Evolutionary conservation across 2,888 invertebrate genomes (phyloP).

Genomic region (Clusia tigrina): DNA sequence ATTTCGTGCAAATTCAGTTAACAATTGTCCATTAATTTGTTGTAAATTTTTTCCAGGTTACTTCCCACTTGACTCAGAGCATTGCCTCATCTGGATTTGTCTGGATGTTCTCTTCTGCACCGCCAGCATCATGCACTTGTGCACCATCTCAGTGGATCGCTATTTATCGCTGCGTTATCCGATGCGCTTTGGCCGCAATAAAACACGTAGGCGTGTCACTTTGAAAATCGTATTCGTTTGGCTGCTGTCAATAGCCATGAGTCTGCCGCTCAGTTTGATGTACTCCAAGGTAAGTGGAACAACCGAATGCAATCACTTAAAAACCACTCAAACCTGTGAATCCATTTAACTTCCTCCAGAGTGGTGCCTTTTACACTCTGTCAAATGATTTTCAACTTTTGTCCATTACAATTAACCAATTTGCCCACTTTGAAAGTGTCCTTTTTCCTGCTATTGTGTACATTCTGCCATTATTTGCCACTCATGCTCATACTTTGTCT

Average conservation of each 20-base stretch:
- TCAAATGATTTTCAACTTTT: too few species aligned
- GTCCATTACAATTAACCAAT: too few species aligned
- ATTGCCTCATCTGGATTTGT: constrained; percentile 94
- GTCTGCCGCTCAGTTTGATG: constrained; percentile 87
- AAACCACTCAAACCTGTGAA: too few species aligned
- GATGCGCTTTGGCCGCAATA: constrained; percentile 91
- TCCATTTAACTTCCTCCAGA: too few species aligned
- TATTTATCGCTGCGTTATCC: constrained; percentile 91
- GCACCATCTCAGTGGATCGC: constrained; percentile 95
- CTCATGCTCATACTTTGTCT: background rate
- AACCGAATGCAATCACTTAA: too few species aligned
- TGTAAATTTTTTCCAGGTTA: constrained; percentile 76
- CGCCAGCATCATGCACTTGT: constrained; percentile 95
- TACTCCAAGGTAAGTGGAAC: constrained; percentile 78
- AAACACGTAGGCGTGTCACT: constrained; percentile 82
- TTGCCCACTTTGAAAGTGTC: too few species aligned
- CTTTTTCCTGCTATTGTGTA: too few species aligned
- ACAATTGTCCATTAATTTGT: background rate
- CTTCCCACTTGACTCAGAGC: constrained; percentile 82
- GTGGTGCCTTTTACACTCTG: too few species aligned
- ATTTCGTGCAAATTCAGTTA: too few species aligned
- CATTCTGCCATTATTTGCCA: too few species aligned
- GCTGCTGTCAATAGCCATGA: constrained; percentile 91
- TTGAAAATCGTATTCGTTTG: constrained; percentile 94
- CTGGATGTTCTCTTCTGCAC: constrained; percentile 96